Conservation (phyloP, 2,113 vertebrate species). For the Tapirus terrestris region DNA sequence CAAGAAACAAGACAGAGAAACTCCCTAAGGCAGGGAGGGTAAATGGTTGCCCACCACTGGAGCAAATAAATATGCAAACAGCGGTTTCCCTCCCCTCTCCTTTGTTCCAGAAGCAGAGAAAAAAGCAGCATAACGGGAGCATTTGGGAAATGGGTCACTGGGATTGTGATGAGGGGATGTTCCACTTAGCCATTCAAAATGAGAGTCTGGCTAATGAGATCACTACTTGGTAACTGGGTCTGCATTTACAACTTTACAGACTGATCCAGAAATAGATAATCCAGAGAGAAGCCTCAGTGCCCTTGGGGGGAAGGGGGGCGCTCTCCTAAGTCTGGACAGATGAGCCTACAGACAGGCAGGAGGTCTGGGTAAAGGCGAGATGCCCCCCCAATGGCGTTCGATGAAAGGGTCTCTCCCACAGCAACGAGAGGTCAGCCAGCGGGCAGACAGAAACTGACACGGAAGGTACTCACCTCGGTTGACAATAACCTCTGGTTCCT, state of each 20-base stretch:
- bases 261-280: background rate
- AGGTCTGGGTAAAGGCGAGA: background rate
- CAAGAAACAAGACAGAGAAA: background rate
- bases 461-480: background rate
- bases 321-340: background rate
- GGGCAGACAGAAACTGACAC: background rate
- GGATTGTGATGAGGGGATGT: background rate
- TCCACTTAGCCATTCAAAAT: background rate
- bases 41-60: background rate
- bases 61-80: background rate
- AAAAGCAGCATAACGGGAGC: background rate
- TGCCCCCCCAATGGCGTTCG: rapidly evolving
- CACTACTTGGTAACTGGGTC: background rate
- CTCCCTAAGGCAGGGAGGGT: background rate
- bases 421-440: background rate
- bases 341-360: background rate
- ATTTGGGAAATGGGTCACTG: background rate
- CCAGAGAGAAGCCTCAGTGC: background rate
- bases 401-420: background rate
- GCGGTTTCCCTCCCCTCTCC: background rate
- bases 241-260: background rate
- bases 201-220: constrained; percentile 29
- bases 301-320: background rate
- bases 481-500: background rate
- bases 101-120: background rate